phyloP scores from a whole-genome alignment of 1,140 invertebrate species.

The Globodera ellingtonae region DNA sequence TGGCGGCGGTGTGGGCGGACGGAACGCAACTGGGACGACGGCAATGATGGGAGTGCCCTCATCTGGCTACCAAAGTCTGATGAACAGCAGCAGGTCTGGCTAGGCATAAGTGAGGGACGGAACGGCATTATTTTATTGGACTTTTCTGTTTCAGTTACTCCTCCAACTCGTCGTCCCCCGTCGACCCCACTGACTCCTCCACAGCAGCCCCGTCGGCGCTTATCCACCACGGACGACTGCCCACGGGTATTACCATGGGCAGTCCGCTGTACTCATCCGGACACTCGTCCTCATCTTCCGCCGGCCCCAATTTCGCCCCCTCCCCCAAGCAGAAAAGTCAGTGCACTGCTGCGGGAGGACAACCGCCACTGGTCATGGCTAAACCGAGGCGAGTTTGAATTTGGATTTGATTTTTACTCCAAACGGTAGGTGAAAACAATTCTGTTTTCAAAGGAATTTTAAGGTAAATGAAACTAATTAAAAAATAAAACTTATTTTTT shows the following conservation, averaged over 20 bases:
- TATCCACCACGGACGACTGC: constrained; percentile 19
- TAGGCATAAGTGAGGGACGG: not conserved
- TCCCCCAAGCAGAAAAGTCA: not conserved
- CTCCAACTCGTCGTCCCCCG: constrained; percentile 28
- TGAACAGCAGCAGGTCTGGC: constrained; percentile 46
- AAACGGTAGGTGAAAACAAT: not conserved
- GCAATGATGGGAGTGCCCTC: constrained; percentile 32
- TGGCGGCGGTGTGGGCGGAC: not conserved
- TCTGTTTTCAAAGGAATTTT: no score
- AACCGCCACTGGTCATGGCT: not conserved
- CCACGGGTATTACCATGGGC: constrained; percentile 24
- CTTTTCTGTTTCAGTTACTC: constrained; percentile 21
- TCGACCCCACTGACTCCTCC: constrained; percentile 8
- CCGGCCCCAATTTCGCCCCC: not conserved
- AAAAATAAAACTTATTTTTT: not conserved
- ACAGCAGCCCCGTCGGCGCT: constrained; percentile 11
- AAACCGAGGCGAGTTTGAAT: not conserved
- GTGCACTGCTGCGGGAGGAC: not conserved
- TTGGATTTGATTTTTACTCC: not conserved
- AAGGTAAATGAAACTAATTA: not conserved
- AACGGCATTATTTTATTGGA: not conserved
- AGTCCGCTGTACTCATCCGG: constrained; percentile 38
- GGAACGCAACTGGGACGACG: not conserved
- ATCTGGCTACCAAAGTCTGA: constrained; percentile 55
- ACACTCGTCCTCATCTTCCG: constrained; percentile 12